A percentile compares a stretch with the other conserved stretches of the same genome.
Evolutionary conservation across 1,140 invertebrate genomes (phyloP).

Genomic region (Ylistrum balloti): DNA sequence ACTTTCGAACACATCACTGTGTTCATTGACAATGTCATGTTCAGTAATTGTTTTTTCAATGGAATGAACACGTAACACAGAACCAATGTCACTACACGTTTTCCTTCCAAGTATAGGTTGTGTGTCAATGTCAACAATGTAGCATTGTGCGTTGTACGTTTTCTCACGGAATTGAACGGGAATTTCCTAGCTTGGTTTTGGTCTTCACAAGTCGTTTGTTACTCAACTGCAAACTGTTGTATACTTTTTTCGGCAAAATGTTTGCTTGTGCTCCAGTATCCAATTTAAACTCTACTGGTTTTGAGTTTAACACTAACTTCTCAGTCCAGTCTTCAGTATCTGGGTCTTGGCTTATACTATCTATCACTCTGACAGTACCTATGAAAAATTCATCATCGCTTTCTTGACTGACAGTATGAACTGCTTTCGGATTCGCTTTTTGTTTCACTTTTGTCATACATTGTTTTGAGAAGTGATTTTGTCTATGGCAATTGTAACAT

Average conservation of each 20-base stretch:
- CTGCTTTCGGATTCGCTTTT: slow-evolving; percentile 41
- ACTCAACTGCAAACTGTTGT: slow-evolving; percentile 2
- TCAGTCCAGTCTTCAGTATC: background rate
- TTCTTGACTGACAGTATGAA: slow-evolving; percentile 30
- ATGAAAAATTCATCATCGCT: slow-evolving; percentile 53
- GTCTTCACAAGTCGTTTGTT: slow-evolving; percentile 22
- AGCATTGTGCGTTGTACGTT: slow-evolving; percentile 19
- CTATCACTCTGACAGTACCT: slow-evolving; percentile 30
- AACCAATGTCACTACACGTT: slow-evolving; percentile 45
- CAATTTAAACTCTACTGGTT: slow-evolving; percentile 48
- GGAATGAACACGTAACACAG: slow-evolving; percentile 12
- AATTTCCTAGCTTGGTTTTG: too few relatives aligned
- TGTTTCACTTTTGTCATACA: too few relatives aligned
- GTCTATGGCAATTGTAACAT: slow-evolving; percentile 43
- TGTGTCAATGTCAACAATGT: background rate
- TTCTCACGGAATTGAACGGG: too few relatives aligned
- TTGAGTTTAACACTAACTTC: background rate
- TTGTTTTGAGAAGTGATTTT: too few relatives aligned
- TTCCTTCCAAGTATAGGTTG: slow-evolving; percentile 36
- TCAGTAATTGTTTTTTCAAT: background rate
- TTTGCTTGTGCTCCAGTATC: slow-evolving; percentile 56
- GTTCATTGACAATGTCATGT: slow-evolving; percentile 31
- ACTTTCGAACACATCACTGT: background rate
- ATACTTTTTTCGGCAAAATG: slow-evolving; percentile 48
- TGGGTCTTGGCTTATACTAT: background rate